A percentile compares a stretch with the other conserved stretches of the same genome.
Evolutionary conservation across 2,797 vertebrate genomes (phyloP).

Genomic region (Orestias chungarensis): DNA sequence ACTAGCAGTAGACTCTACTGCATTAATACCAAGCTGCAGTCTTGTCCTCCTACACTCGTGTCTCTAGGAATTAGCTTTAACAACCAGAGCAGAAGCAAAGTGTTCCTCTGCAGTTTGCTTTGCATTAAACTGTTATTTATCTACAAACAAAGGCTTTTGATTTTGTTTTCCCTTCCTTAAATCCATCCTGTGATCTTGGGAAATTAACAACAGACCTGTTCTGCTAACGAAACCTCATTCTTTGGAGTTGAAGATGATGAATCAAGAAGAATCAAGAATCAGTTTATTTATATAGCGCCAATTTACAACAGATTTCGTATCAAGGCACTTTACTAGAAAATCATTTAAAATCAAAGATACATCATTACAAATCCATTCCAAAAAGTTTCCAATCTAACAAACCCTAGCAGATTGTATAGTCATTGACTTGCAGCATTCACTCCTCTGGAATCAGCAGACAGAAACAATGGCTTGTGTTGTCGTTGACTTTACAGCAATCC

Average conservation of each 20-base stretch:
- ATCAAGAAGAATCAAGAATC: no score
- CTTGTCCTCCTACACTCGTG: conserved; percentile 25
- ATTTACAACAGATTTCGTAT: no score
- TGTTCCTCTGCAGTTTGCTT: conserved; percentile 32
- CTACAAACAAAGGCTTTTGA: conserved; percentile 46
- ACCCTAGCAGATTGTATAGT: no score
- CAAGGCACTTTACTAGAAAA: no score
- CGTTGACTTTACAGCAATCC: no score
- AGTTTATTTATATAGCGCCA: no score
- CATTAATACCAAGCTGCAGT: conserved; percentile 19
- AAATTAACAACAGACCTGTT: conserved; percentile 49
- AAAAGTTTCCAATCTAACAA: no score
- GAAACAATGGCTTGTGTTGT: no score
- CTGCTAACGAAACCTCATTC: conserved; percentile 14
- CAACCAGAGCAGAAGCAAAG: conserved; percentile 39
- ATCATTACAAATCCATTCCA: no score
- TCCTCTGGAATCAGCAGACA: no score
- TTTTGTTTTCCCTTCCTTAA: conserved; percentile 54
- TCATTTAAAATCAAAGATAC: no score
- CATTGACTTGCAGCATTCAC: no score
- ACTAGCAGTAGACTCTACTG: conserved; percentile 24
- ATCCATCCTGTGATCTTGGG: conserved; percentile 61
- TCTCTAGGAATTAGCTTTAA: conserved; percentile 40
- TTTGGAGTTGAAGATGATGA: conserved; percentile 3
- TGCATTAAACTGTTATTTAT: conserved; percentile 63